Conservation (phyloP, 2,797 vertebrate species). For the Oryzias sinensis region DNA sequence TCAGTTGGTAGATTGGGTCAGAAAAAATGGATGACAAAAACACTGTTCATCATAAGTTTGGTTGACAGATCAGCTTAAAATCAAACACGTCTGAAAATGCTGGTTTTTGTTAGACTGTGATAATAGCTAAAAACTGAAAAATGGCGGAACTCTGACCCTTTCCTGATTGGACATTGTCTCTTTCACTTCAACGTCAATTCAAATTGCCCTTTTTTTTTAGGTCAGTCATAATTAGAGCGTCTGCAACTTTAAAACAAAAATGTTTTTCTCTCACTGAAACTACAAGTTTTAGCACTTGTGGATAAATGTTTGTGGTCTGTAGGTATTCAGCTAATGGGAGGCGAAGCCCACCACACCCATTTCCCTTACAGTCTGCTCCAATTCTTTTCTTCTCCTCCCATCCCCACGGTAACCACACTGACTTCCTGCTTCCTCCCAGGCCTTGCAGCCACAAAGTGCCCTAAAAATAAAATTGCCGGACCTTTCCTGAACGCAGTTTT, state of each 20-base stretch:
- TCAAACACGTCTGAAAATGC: too few species aligned
- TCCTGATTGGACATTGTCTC: slow-evolving; percentile 19
- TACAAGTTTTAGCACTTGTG: slow-evolving; percentile 37
- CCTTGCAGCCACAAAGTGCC: slow-evolving; percentile 59
- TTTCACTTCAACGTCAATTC: slow-evolving; percentile 5
- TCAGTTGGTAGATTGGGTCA: too few species aligned
- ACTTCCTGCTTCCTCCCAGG: slow-evolving; percentile 77
- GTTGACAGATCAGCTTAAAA: too few species aligned
- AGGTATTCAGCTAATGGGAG: slow-evolving; percentile 69
- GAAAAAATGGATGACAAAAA: too few species aligned
- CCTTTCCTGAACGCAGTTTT: slow-evolving; percentile 65
- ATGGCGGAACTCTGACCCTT: slow-evolving; percentile 14
- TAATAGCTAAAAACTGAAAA: slow-evolving; percentile 5
- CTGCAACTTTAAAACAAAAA: slow-evolving; percentile 11
- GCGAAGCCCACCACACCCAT: slow-evolving; percentile 73
- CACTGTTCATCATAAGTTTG: too few species aligned
- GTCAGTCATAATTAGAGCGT: slow-evolving; percentile 20
- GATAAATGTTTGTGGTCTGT: slow-evolving; percentile 66
- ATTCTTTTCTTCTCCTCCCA: slow-evolving; percentile 73
- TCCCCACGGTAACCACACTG: slow-evolving; percentile 72
- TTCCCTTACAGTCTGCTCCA: slow-evolving; percentile 71
- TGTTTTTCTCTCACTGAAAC: slow-evolving; percentile 27
- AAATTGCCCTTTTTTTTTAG: slow-evolving; percentile 5
- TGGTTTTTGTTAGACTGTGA: not conserved
- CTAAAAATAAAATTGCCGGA: slow-evolving; percentile 73